Percentiles rank a stretch among this genome's conserved stretches.
These are phyloP conservation scores for Podarcis lilfordi DNA, from an alignment of 2,797 vertebrate genomes.

Conservation along the genomic window DNA sequence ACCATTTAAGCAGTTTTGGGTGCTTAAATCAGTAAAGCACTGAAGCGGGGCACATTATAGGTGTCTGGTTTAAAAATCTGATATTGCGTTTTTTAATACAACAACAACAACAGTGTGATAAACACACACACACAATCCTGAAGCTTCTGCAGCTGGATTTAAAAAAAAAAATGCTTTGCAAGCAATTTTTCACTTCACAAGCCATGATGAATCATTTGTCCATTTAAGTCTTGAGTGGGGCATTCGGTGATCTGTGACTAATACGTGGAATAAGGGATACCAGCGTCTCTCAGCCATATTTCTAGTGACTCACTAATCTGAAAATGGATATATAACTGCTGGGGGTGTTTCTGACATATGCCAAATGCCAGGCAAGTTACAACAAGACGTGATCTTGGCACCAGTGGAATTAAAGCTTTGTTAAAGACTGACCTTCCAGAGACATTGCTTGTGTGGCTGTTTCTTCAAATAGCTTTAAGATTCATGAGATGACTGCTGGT, in stretches of 20 bases:
- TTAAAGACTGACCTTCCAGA: not conserved
- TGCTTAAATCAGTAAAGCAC: not conserved
- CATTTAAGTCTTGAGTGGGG: not conserved
- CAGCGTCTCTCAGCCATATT: not conserved
- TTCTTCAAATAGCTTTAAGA: not conserved
- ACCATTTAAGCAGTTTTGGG: no score
- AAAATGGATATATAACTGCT: constrained; percentile 8
- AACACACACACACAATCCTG: not conserved
- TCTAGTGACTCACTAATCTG: constrained; percentile 9
- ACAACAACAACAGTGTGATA: not conserved
- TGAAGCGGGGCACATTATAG: not conserved
- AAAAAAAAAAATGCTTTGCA: not conserved
- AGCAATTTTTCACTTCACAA: not conserved
- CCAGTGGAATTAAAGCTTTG: constrained; percentile 6
- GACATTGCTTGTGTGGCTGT: not conserved
- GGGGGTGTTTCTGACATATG: not conserved
- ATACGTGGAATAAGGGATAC: not conserved
- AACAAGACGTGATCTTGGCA: not conserved
- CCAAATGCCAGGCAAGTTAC: not conserved
- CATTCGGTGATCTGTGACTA: not conserved
- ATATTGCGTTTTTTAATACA: no score
- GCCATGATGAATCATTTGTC: not conserved
- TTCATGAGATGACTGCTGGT: not conserved
- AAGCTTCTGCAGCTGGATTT: not conserved
- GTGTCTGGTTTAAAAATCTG: not conserved